Percentiles rank a stretch among this genome's conserved stretches.
phyloP scores from a whole-genome alignment of 2,888 invertebrate genomes.

The Lasioglossum malachurum region DNA sequence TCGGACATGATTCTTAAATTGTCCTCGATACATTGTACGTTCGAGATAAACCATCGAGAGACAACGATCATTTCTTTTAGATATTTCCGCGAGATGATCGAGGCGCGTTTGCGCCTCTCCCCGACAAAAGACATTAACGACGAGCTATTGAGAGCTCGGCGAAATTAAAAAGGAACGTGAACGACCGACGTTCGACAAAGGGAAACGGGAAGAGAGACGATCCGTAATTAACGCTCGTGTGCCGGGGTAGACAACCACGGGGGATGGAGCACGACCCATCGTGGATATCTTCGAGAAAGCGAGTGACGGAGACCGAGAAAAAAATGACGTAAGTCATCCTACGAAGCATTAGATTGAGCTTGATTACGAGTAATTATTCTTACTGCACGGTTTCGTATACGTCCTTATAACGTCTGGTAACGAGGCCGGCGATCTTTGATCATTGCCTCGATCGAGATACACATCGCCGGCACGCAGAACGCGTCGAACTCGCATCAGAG shows the following conservation, averaged over 20 bases:
- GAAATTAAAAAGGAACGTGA: conserved; percentile 63
- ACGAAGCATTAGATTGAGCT: conserved; percentile 82
- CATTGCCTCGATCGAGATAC: conserved; percentile 72
- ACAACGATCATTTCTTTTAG: neutral
- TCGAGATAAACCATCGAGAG: neutral
- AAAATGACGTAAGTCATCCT: conserved; percentile 73
- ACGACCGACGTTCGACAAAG: conserved; percentile 62
- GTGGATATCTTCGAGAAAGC: conserved; percentile 29
- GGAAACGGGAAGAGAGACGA: conserved; percentile 59
- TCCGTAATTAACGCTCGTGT: conserved; percentile 74
- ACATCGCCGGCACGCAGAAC: conserved; percentile 62
- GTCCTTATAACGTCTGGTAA: conserved; percentile 70
- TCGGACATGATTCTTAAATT: neutral
- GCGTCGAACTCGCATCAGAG: conserved; percentile 47
- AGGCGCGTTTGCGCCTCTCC: conserved; percentile 29
- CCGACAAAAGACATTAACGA: conserved; percentile 65
- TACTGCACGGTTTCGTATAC: conserved; percentile 75
- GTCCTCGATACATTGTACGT: neutral
- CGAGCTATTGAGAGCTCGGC: conserved; percentile 57
- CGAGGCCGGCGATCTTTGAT: conserved; percentile 77
- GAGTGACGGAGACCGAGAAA: conserved; percentile 26
- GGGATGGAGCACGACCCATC: conserved; percentile 32
- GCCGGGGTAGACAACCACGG: neutral
- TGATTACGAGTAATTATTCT: conserved; percentile 84
- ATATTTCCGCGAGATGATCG: conserved; percentile 41